Evolutionary conservation across 2,888 invertebrate species (phyloP).

Genomic region (Spicauda simplicius): DNA sequence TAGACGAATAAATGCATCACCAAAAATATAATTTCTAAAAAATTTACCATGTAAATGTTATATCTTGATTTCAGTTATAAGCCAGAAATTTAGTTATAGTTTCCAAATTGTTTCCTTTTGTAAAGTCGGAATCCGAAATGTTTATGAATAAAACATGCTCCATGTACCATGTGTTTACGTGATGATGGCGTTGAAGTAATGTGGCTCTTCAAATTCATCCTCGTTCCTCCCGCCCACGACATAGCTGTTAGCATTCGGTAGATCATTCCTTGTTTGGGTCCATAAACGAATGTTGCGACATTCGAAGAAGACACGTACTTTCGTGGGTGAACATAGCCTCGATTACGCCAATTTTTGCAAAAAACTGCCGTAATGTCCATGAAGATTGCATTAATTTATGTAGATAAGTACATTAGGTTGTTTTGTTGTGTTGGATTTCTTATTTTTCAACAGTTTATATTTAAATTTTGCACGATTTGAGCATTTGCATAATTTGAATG

Average conservation of each 20-base stretch:
- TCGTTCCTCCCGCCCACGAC: constrained; percentile 49
- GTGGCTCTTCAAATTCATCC: not conserved
- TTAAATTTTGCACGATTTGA: too few relatives aligned
- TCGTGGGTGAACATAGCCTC: constrained; percentile 70
- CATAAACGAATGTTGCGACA: constrained; percentile 56
- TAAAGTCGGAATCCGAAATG: not conserved
- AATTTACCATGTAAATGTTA: not conserved
- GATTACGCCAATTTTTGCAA: constrained; percentile 58
- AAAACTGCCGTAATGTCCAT: constrained; percentile 65
- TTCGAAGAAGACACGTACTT: constrained; percentile 63
- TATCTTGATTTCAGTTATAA: not conserved
- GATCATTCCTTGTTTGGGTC: constrained; percentile 61
- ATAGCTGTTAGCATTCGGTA: constrained; percentile 57
- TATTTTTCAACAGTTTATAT: not conserved
- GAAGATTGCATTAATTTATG: constrained; percentile 59
- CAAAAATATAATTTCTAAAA: not conserved
- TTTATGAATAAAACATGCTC: not conserved
- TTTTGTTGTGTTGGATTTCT: not conserved
- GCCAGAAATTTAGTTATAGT: not conserved
- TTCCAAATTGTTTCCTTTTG: too few relatives aligned
- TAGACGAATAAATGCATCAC: not conserved
- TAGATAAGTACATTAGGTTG: constrained; percentile 9
- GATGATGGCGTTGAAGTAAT: constrained; percentile 7
- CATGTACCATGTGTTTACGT: not conserved
- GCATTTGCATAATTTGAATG: too few relatives aligned